phyloP scores from a whole-genome alignment of 2,797 vertebrate genomes.

The Lepus oiostolus region DNA sequence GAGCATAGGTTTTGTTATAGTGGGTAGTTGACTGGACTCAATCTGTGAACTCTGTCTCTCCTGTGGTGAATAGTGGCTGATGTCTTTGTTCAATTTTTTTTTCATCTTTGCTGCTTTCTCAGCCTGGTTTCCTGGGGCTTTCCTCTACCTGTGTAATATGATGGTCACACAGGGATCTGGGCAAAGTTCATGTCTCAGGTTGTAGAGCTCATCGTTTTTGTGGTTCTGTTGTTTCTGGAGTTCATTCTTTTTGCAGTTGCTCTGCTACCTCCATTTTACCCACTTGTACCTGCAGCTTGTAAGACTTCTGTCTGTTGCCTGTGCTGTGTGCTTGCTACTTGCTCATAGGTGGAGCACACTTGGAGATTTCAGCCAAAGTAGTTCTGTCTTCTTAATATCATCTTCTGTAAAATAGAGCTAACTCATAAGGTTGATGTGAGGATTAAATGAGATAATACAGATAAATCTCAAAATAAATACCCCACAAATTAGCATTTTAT shows the following conservation, averaged over 20 bases:
- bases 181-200: neutral
- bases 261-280: slow-evolving; percentile 26
- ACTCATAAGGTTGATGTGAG: slow-evolving; percentile 2
- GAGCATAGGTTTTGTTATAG: slow-evolving; percentile 9
- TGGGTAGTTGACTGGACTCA: slow-evolving; percentile 16
- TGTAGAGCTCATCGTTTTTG: neutral
- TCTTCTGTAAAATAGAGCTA: slow-evolving; percentile 23
- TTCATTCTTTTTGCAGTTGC: slow-evolving; percentile 10
- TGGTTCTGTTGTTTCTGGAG: slow-evolving; percentile 25
- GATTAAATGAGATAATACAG: slow-evolving; percentile 34
- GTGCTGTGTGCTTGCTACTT: neutral
- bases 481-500: slow-evolving; percentile 7
- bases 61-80: neutral
- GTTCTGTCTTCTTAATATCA: slow-evolving; percentile 6
- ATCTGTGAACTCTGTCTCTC: neutral
- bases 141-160: neutral
- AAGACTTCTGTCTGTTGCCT: neutral
- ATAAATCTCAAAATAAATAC: neutral
- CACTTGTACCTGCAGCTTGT: neutral
- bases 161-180: neutral
- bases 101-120: neutral
- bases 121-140: slow-evolving; percentile 1
- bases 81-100: neutral
- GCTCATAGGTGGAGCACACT: neutral
- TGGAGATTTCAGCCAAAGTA: neutral